These are phyloP conservation scores for Temnothorax unifasciatus DNA, from an alignment of 2,888 invertebrate species.

Conservation along the genomic window DNA sequence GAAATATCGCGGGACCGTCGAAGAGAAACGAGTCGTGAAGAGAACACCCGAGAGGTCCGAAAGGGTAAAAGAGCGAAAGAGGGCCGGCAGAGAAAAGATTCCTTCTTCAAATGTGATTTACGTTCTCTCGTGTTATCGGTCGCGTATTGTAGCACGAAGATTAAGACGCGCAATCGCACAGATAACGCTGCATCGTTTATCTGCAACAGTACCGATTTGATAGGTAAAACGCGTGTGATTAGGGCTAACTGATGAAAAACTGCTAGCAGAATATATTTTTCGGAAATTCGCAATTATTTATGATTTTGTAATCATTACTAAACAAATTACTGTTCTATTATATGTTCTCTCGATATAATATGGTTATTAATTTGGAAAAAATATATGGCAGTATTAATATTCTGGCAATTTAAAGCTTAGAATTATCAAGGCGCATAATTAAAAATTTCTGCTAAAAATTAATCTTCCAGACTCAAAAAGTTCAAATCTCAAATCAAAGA, in stretches of 20 bases:
- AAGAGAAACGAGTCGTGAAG: constrained; percentile 52
- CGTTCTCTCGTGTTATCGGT: constrained; percentile 13
- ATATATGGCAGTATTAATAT: neutral
- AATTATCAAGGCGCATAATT: neutral
- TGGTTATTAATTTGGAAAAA: neutral
- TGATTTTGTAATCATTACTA: neutral
- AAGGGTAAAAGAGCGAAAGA: neutral
- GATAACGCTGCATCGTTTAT: neutral
- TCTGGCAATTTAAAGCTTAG: neutral
- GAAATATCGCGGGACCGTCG: constrained; percentile 52
- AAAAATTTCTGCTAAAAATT: neutral
- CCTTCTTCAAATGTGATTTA: constrained; percentile 22
- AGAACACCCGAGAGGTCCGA: neutral
- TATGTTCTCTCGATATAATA: neutral
- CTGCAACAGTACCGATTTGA: neutral
- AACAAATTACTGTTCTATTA: neutral
- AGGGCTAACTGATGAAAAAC: neutral
- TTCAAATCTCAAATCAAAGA: neutral
- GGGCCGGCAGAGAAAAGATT: constrained; percentile 2
- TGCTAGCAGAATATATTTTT: neutral
- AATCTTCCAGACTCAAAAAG: neutral
- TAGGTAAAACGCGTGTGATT: neutral
- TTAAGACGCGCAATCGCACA: neutral
- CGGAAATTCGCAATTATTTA: neutral
- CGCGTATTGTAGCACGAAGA: neutral